These are phyloP conservation scores for Seriola aureovittata DNA, from an alignment of 2,113 vertebrate species.

Conservation along the genomic window DNA sequence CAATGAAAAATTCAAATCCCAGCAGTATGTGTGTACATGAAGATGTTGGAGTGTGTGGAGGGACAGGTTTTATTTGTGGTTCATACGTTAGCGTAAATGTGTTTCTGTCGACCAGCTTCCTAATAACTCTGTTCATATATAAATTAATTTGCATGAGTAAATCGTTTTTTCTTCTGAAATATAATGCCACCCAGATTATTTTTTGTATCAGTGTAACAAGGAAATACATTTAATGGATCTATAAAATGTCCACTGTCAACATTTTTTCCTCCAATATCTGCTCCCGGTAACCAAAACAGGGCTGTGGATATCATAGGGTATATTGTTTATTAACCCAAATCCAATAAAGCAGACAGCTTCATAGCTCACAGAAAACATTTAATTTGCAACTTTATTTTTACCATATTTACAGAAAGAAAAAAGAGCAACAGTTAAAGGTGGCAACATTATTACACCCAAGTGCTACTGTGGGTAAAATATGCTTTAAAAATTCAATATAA, in stretches of 20 bases:
- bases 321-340: background rate
- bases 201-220: background rate
- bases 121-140: slow-evolving; percentile 6
- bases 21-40: background rate
- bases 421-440: background rate
- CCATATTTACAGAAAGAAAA: background rate
- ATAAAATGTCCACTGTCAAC: background rate
- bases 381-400: background rate
- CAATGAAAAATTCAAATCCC: background rate
- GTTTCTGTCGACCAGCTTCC: slow-evolving; percentile 1
- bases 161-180: background rate
- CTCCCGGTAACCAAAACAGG: background rate
- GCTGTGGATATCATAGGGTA: background rate
- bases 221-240: background rate
- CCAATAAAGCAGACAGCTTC: background rate
- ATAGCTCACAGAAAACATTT: no score
- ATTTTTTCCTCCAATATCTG: background rate
- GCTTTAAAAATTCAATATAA: background rate
- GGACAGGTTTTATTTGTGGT: background rate
- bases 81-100: background rate
- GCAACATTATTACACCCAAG: background rate
- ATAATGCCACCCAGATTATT: background rate
- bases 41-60: background rate
- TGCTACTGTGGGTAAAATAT: background rate
- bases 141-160: background rate